A percentile compares a stretch with the other conserved stretches of the same genome.
Conservation (phyloP, 2,888 invertebrate genomes). For the Melieria picta region DNA sequence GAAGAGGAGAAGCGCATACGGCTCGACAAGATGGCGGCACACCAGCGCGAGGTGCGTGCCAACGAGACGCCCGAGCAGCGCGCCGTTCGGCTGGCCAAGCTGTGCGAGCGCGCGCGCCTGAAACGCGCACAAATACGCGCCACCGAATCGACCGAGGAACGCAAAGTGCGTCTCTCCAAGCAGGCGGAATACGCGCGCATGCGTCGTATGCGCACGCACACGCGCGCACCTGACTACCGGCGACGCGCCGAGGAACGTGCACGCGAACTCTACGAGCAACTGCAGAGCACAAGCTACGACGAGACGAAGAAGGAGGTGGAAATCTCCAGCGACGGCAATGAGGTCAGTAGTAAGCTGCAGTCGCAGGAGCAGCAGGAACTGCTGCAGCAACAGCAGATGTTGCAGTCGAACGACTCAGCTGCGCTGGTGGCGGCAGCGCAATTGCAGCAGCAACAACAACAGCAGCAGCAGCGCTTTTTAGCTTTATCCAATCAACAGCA, state of each 20-base stretch:
- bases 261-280: conserved; percentile 57
- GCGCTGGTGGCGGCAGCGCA: conserved; percentile 30
- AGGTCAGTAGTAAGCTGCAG: conserved; percentile 45
- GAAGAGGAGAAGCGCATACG: conserved; percentile 63
- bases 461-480: conserved; percentile 53
- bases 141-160: conserved; percentile 60
- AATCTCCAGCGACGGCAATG: conserved; percentile 33
- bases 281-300: conserved; percentile 47
- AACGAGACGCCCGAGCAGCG: conserved; percentile 65
- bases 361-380: conserved; percentile 36
- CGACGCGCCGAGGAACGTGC: conserved; percentile 50
- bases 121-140: conserved; percentile 63
- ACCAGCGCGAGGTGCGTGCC: conserved; percentile 63
- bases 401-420: conserved; percentile 32
- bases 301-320: conserved; percentile 31
- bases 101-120: conserved; percentile 63
- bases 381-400: conserved; percentile 44
- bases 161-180: conserved; percentile 61
- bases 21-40: conserved; percentile 64
- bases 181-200: conserved; percentile 65
- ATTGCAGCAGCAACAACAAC: conserved; percentile 53
- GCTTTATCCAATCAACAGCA: conserved; percentile 51
- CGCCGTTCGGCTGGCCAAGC: conserved; percentile 58
- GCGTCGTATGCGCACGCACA: conserved; percentile 62
- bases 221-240: conserved; percentile 51